These are phyloP conservation scores for Corella eumyota DNA, from an alignment of 23 tunicate species.

Conservation along the genomic window DNA sequence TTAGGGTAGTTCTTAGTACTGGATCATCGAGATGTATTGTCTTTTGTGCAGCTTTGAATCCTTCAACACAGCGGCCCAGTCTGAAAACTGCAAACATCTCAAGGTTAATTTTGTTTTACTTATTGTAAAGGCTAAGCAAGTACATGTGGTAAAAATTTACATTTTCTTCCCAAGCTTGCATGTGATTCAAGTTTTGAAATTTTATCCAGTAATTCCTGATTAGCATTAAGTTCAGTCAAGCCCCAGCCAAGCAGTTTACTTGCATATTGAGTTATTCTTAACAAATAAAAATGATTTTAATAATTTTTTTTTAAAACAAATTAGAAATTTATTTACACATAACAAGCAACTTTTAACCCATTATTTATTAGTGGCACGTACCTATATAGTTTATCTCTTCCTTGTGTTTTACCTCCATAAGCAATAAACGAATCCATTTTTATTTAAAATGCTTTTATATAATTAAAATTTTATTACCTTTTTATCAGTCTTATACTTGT, in stretches of 20 bases:
- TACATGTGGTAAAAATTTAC: slow-evolving; percentile 12
- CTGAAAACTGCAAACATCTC: slow-evolving; percentile 46
- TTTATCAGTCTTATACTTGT: too few relatives aligned
- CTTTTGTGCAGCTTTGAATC: slow-evolving; percentile 46
- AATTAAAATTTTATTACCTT: too few relatives aligned
- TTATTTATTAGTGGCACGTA: slow-evolving; percentile 6
- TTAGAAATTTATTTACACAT: not conserved
- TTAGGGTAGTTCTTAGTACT: slow-evolving; percentile 34
- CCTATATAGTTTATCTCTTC: slow-evolving; percentile 73
- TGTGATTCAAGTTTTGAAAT: slow-evolving; percentile 55
- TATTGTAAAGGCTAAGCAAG: too few relatives aligned
- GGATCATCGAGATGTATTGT: slow-evolving; percentile 46
- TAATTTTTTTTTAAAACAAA: not conserved
- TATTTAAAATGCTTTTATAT: too few relatives aligned
- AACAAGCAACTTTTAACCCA: not conserved
- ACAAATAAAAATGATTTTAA: not conserved
- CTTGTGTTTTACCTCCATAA: slow-evolving; percentile 41
- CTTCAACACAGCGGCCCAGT: slow-evolving; percentile 56
- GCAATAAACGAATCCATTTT: slow-evolving; percentile 46
- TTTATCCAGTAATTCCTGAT: slow-evolving; percentile 21
- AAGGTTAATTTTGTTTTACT: not conserved
- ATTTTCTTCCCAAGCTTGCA: slow-evolving; percentile 66
- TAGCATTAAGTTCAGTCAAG: slow-evolving; percentile 7
- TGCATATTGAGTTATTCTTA: slow-evolving; percentile 59
- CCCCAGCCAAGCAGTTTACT: slow-evolving; percentile 72